Percentiles rank a stretch among this genome's conserved stretches.
Conservation (phyloP, 2,113 vertebrate genomes). For the Pangasianodon gigas region DNA sequence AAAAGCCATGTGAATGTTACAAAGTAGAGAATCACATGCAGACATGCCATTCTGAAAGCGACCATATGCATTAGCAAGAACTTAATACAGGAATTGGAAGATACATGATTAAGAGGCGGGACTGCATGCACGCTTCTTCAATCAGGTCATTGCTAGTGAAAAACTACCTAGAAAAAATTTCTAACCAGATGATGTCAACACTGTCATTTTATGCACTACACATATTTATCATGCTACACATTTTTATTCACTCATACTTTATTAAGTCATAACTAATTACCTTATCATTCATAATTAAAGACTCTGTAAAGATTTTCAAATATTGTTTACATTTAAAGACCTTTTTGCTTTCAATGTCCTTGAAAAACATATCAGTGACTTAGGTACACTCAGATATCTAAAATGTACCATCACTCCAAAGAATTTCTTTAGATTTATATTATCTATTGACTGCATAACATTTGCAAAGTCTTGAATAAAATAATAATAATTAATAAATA, state of each 20-base stretch:
- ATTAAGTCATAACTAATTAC: neutral
- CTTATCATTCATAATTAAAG: neutral
- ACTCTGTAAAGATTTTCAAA: neutral
- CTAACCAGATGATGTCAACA: neutral
- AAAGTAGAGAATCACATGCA: neutral
- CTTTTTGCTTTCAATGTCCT: neutral
- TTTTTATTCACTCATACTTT: neutral
- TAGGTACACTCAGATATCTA: neutral
- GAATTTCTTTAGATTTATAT: neutral
- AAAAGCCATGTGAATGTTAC: neutral
- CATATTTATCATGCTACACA: neutral
- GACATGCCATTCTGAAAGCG: neutral
- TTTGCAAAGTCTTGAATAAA: neutral
- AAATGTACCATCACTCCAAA: neutral
- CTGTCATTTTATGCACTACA: neutral
- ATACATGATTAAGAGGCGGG: conserved; percentile 11
- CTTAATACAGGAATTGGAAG: neutral
- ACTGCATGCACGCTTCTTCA: neutral
- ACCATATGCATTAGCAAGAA: neutral
- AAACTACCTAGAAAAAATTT: neutral
- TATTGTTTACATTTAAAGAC: too few relatives aligned
- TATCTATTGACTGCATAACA: neutral
- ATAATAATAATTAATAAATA: neutral
- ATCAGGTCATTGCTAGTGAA: neutral
- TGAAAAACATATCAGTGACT: neutral